Evolutionary conservation across 2,888 invertebrate species (phyloP).

Genomic region (Acanthacorydalis orientalis): DNA sequence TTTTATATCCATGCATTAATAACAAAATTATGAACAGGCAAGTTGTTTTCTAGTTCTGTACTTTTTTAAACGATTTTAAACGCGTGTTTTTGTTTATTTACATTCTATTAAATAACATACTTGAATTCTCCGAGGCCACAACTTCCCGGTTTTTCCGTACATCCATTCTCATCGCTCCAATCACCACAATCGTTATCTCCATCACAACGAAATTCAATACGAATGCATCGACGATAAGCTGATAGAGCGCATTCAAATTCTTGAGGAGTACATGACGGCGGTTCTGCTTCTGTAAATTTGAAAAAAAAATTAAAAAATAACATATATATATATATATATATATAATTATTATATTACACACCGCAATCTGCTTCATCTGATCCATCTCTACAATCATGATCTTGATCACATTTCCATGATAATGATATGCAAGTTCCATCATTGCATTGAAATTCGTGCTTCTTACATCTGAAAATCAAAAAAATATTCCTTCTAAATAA

Average conservation of each 20-base stretch:
- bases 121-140: slow-evolving; percentile 57
- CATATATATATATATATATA: background rate
- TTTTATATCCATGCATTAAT: too few relatives aligned
- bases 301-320: background rate
- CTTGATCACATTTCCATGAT: slow-evolving; percentile 60
- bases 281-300: slow-evolving; percentile 24
- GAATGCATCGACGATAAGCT: slow-evolving; percentile 49
- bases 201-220: slow-evolving; percentile 62
- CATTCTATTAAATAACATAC: slow-evolving; percentile 33
- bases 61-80: too few relatives aligned
- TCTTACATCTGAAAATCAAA: slow-evolving; percentile 39
- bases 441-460: slow-evolving; percentile 54
- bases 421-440: slow-evolving; percentile 57
- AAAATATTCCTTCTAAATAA: too few relatives aligned
- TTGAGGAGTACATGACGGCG: slow-evolving; percentile 49
- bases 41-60: too few relatives aligned
- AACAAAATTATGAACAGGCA: too few relatives aligned
- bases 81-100: too few relatives aligned
- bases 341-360: slow-evolving; percentile 17
- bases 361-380: slow-evolving; percentile 59
- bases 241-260: slow-evolving; percentile 48
- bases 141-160: slow-evolving; percentile 41
- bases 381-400: slow-evolving; percentile 56
- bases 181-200: slow-evolving; percentile 78
- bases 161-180: slow-evolving; percentile 72